Conservation (phyloP, 2,113 vertebrate species). For the Alosa alosa region DNA sequence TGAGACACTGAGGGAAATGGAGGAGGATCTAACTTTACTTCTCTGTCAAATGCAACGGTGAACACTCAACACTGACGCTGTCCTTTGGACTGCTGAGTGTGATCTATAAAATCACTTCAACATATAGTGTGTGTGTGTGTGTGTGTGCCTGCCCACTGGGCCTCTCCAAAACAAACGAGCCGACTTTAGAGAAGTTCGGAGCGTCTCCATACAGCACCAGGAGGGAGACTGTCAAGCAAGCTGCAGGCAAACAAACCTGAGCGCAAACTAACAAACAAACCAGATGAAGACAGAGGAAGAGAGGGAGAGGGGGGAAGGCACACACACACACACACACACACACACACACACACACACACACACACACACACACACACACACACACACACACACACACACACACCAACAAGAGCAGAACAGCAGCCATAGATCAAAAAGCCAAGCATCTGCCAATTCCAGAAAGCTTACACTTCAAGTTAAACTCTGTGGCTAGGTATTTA, state of each 20-base stretch:
- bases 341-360: no score
- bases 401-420: not conserved
- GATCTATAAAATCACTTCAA: not conserved
- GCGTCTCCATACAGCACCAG: conserved; percentile 43
- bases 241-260: conserved; percentile 68
- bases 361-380: no score
- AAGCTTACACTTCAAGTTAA: conserved; percentile 4
- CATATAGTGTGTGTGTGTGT: not conserved
- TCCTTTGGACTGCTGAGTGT: not conserved
- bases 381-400: not conserved
- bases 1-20: not conserved
- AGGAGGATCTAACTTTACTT: not conserved
- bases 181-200: conserved; percentile 52
- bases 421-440: conserved; percentile 4
- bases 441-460: conserved; percentile 5
- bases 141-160: conserved; percentile 10
- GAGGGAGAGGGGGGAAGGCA: conserved; percentile 55
- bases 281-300: conserved; percentile 68
- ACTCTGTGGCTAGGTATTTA: not conserved
- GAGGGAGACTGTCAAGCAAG: conserved; percentile 69
- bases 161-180: conserved; percentile 39
- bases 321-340: not conserved
- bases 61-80: not conserved
- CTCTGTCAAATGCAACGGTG: not conserved
- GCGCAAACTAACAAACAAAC: conserved; percentile 63